Evolutionary conservation across 1,140 invertebrate species (phyloP).

Genomic region (Mactra quadrangularis): DNA sequence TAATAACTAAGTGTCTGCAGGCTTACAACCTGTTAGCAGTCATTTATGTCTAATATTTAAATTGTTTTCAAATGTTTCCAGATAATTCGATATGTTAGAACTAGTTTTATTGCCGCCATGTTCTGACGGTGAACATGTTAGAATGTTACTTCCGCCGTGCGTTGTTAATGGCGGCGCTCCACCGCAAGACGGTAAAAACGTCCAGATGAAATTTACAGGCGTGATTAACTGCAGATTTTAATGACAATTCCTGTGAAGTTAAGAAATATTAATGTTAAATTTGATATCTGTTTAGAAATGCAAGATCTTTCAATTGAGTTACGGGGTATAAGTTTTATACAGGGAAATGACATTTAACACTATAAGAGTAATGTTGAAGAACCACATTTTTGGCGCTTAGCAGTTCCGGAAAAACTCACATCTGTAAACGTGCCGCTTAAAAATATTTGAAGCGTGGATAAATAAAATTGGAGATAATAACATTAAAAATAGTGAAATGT

Average conservation of each 20-base stretch:
- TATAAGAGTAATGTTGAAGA: no score
- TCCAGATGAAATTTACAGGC: conserved; percentile 24
- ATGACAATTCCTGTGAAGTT: conserved; percentile 30
- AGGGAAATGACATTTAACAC: no score
- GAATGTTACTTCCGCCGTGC: not conserved
- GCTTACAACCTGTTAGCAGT: conserved; percentile 38
- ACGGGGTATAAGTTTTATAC: no score
- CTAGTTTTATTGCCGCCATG: conserved; percentile 7
- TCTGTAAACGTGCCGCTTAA: no score
- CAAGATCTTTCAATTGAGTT: no score
- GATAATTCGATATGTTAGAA: conserved; percentile 45
- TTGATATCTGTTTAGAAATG: conserved; percentile 10
- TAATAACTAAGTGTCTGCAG: conserved; percentile 39
- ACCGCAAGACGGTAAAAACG: conserved; percentile 7
- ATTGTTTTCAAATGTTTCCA: conserved; percentile 48
- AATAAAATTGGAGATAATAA: no score
- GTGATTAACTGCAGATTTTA: conserved; percentile 24
- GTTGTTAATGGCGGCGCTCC: conserved; percentile 5
- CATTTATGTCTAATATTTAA: conserved; percentile 22
- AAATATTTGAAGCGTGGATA: no score
- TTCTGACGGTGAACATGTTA: not conserved
- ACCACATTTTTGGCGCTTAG: no score
- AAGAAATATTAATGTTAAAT: conserved; percentile 37
- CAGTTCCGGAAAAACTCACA: no score
- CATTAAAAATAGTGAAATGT: no score